These are phyloP conservation scores for Vespertilio murinus DNA, from an alignment of 2,797 vertebrate species.

Conservation along the genomic window DNA sequence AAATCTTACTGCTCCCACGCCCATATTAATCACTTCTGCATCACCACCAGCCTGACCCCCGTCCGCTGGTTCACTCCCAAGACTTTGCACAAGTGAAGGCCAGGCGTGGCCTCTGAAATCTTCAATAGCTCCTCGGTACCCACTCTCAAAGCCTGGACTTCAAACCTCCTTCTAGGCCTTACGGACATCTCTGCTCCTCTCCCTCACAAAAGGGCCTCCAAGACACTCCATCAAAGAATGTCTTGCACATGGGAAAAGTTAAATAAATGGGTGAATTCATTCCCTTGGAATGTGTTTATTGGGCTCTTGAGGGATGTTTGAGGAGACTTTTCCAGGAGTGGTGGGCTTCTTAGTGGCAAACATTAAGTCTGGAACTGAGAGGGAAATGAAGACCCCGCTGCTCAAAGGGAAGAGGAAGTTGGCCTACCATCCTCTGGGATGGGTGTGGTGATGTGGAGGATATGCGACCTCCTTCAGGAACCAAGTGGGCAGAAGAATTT, in stretches of 20 bases:
- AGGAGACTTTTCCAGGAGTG: background rate
- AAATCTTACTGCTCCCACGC: background rate
- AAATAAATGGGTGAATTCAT: slow-evolving; percentile 66
- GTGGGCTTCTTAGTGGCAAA: background rate
- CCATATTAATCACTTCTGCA: background rate
- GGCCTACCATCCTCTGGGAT: background rate
- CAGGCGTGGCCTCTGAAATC: slow-evolving; percentile 15
- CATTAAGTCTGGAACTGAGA: background rate
- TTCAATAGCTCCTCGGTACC: background rate
- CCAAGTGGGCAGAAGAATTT: background rate
- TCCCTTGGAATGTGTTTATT: slow-evolving; percentile 46
- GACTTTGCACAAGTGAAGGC: slow-evolving; percentile 26
- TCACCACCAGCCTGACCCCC: background rate
- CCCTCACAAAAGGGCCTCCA: background rate
- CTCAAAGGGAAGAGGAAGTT: background rate
- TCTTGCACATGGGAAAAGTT: slow-evolving; percentile 27
- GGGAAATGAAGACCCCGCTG: background rate
- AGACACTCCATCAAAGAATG: slow-evolving; percentile 51
- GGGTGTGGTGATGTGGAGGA: background rate
- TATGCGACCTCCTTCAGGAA: background rate
- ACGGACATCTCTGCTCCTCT: background rate
- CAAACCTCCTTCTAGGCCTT: background rate
- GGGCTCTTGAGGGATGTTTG: background rate
- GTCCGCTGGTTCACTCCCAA: background rate
- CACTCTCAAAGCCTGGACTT: slow-evolving; percentile 25